Evolutionary conservation across 2,113 vertebrate genomes (phyloP).

Genomic region (Embiotoca jacksoni): DNA sequence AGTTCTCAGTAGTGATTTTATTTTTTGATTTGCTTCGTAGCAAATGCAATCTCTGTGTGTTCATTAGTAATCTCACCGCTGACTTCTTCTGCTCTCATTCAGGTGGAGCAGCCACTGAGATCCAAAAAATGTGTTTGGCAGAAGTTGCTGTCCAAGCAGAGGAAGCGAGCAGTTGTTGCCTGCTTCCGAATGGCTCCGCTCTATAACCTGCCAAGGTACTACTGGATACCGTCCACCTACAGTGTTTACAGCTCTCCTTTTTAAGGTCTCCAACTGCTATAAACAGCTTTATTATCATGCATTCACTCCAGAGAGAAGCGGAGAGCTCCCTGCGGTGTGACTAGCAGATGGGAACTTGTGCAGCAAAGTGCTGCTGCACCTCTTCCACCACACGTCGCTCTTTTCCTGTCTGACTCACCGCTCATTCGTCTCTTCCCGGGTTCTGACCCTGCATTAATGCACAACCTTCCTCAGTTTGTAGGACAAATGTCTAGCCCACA

Average conservation of each 20-base stretch:
- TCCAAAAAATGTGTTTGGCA: conserved; percentile 99
- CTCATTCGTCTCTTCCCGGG: conserved; percentile 36
- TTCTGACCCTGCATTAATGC: conserved; percentile 71
- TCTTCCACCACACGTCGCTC: not conserved
- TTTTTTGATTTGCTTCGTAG: not conserved
- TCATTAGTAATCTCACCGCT: not conserved
- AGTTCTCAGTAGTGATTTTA: not conserved
- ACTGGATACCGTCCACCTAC: not conserved
- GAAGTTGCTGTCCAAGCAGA: conserved; percentile 97
- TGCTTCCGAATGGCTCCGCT: conserved; percentile 99
- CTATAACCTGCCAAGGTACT: conserved; percentile 97
- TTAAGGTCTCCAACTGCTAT: not conserved
- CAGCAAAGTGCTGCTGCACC: conserved; percentile 4
- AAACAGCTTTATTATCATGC: not conserved
- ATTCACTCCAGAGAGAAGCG: not conserved
- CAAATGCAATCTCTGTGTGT: conserved; percentile 1
- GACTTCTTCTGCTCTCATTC: conserved; percentile 8
- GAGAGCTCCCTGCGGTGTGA: not conserved
- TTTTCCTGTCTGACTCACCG: conserved; percentile 23
- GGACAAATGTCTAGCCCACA: conserved; percentile 73
- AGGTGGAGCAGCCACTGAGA: conserved; percentile 97
- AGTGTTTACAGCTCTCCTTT: not conserved
- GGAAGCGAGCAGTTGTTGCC: conserved; percentile 97
- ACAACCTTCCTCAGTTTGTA: conserved; percentile 54
- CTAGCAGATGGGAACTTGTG: conserved; percentile 10